These are phyloP conservation scores for Pristiophorus japonicus DNA, from an alignment of 2,113 vertebrate species.

Conservation along the genomic window DNA sequence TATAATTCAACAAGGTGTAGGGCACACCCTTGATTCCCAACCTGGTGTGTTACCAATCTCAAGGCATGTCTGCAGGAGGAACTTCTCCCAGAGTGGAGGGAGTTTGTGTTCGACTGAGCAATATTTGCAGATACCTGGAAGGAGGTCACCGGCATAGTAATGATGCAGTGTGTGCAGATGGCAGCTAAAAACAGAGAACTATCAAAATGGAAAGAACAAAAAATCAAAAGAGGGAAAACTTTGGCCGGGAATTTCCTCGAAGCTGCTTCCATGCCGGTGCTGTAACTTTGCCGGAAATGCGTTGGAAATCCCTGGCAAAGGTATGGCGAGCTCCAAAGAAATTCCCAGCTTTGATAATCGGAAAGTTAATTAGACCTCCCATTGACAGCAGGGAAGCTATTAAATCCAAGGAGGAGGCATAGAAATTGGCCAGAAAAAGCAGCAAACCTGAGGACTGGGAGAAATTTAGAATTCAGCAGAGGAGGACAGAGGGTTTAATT, in stretches of 20 bases:
- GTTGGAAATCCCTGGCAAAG: neutral
- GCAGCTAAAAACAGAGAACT: neutral
- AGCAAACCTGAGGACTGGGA: too few relatives aligned
- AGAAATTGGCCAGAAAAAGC: too few relatives aligned
- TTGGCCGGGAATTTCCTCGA: neutral
- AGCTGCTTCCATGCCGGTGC: neutral
- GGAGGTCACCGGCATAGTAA: neutral
- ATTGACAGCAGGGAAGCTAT: neutral
- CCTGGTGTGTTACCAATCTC: neutral
- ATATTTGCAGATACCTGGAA: neutral
- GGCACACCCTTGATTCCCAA: neutral
- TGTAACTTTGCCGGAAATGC: neutral
- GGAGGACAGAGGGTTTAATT: too few relatives aligned
- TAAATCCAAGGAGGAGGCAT: too few relatives aligned
- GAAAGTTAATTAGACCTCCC: neutral
- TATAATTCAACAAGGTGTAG: neutral
- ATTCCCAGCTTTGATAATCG: neutral
- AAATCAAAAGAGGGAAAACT: neutral
- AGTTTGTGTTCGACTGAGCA: neutral
- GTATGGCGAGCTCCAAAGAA: neutral
- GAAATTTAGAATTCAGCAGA: too few relatives aligned
- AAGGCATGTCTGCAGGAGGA: neutral
- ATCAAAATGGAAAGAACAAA: neutral
- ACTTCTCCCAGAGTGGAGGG: neutral
- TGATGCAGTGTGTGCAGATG: neutral